Conservation (phyloP, 2,888 invertebrate genomes). For the Synanthedon myopaeformis region DNA sequence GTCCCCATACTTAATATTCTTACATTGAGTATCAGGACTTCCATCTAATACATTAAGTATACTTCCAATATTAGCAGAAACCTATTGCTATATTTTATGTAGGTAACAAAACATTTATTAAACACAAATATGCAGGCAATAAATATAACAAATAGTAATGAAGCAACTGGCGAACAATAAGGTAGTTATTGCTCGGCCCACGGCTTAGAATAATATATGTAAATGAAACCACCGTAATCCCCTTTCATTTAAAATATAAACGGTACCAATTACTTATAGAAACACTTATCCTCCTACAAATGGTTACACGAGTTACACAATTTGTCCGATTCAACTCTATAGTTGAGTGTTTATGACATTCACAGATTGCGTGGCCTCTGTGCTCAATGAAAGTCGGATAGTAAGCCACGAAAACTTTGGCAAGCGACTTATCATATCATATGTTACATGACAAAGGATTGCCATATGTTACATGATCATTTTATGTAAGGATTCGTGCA, state of each 20-base stretch:
- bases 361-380: constrained; percentile 8
- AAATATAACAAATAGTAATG: not conserved
- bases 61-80: too few species aligned
- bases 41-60: too few species aligned
- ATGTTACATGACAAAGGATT: too few species aligned
- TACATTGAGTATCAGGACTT: too few species aligned
- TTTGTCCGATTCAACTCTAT: constrained; percentile 8
- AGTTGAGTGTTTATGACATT: constrained; percentile 4
- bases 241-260: not conserved
- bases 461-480: too few species aligned
- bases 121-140: not conserved
- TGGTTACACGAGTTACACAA: constrained; percentile 5
- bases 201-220: not conserved
- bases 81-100: too few species aligned
- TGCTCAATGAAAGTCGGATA: constrained; percentile 11
- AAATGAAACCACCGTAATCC: not conserved
- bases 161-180: not conserved
- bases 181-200: not conserved
- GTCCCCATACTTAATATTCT: too few species aligned
- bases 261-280: not conserved
- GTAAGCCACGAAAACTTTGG: too few species aligned
- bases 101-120: too few species aligned
- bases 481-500: too few species aligned
- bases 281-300: not conserved
- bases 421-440: too few species aligned